Evolutionary conservation across 1,140 invertebrate genomes (phyloP).

Genomic region (Ceratosolen fusciceps): DNA sequence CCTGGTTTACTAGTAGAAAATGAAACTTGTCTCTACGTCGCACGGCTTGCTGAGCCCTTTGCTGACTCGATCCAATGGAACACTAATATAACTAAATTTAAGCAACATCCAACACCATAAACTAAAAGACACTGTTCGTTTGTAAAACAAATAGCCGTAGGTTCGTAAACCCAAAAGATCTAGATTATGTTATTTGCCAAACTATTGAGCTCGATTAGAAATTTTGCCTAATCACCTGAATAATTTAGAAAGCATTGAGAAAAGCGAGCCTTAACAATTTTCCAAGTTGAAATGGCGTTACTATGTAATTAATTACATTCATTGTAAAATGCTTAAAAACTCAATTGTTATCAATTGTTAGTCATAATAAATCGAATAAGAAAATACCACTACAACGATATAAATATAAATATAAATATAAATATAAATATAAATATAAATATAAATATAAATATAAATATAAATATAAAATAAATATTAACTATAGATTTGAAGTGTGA

Average conservation of each 20-base stretch:
- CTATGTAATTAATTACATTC: background rate
- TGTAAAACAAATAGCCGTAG: constrained; percentile 16
- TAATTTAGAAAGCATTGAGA: background rate
- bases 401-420: too few relatives aligned
- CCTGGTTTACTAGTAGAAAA: constrained; percentile 60
- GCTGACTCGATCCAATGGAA: constrained; percentile 57
- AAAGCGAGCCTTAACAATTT: constrained; percentile 8
- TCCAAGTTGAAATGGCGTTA: background rate
- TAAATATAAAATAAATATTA: too few relatives aligned
- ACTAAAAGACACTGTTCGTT: too few relatives aligned
- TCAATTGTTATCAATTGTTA: too few relatives aligned
- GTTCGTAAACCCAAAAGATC: background rate
- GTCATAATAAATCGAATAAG: too few relatives aligned
- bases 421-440: too few relatives aligned
- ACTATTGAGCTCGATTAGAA: constrained; percentile 1
- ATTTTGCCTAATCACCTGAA: background rate
- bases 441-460: background rate
- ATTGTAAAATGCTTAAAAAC: background rate
- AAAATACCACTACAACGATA: too few relatives aligned
- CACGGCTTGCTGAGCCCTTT: constrained; percentile 55
- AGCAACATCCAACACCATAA: constrained; percentile 54
- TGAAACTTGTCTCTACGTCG: constrained; percentile 62
- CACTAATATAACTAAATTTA: constrained; percentile 57
- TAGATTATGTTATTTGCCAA: constrained; percentile 9
- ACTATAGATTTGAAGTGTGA: background rate